Evolutionary conservation across 2,113 vertebrate genomes (phyloP), one percentile per base, ranked within the genome.

Genomic region (Nothobranchius kuhntae): DNA sequence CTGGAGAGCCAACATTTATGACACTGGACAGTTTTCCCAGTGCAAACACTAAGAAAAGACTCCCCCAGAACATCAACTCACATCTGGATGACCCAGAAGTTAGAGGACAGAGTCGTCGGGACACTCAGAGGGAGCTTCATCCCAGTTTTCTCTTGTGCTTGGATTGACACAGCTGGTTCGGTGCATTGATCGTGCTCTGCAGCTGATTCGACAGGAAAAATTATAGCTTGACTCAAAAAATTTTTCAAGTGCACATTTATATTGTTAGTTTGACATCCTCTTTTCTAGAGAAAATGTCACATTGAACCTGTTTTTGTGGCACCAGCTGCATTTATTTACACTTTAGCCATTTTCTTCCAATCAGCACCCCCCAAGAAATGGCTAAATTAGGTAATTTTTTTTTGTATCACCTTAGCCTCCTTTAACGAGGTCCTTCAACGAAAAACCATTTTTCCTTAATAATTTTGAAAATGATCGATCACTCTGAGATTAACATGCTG

Each of bases 71-170:
- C 61, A 55, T 87, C 80, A 58, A 21, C 82, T 85, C 81, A 89
- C 90, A 91, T 89, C 88, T 90, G 90, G 86, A 86, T 71, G 83
- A 89, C 87, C 85, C 64, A 52, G 59, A 78, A 81, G 80, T 85
- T 59, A 82, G 45, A 89, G 73, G 60, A 53, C 35, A n/a, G 58
- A 61, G 68, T 62, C 60, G 65, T n/a, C 53, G 56, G 54, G 68
- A 75, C 56, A 61, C 36, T 68, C 24, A 40, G 53, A 75, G 53
- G 75, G 80, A 64, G 63, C 48, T 75, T 80, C 64, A 72, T 76
- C 80, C 54, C 58, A 73, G 13, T 81, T 82, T 66, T 77, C 44
- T 69, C 78, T 59, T 40, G 66, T 61, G 65, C 54, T 58, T 45
- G 11, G 10, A 47, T 68, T 61, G 54, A 78, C 62, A 17, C 68